A percentile compares a stretch with the other conserved stretches of the same genome.
Evolutionary conservation across 2,797 vertebrate genomes (phyloP).

Genomic region (Myoxocephalus aenaeus): DNA sequence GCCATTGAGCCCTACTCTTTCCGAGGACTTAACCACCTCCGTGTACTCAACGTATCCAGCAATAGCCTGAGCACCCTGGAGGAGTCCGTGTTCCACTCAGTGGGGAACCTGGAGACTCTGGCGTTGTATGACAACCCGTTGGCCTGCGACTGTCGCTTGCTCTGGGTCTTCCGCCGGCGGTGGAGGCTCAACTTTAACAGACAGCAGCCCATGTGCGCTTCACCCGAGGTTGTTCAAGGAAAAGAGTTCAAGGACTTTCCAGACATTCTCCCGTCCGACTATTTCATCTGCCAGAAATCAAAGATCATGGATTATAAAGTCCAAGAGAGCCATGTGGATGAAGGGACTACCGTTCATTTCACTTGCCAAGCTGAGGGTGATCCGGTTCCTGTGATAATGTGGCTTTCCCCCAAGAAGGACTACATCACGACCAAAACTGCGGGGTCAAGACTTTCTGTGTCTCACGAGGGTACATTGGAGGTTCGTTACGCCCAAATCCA

Average conservation of each 20-base stretch:
- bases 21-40: constrained; percentile 94
- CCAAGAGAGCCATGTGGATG: constrained; percentile 94
- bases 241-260: constrained; percentile 99
- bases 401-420: constrained; percentile 96
- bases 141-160: constrained; percentile 96
- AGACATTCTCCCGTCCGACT: constrained; percentile 89
- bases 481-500: constrained; percentile 98
- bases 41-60: constrained; percentile 94
- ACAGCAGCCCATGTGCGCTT: constrained; percentile 93
- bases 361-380: constrained; percentile 94
- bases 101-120: constrained; percentile 96
- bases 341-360: constrained; percentile 96
- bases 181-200: constrained; percentile 98
- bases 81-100: constrained; percentile 96
- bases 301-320: constrained; percentile 93
- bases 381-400: constrained; percentile 92
- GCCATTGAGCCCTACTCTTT: constrained; percentile 96
- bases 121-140: constrained; percentile 95
- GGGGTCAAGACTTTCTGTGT: constrained; percentile 92
- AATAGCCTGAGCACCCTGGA: constrained; percentile 95
- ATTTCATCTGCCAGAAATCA: constrained; percentile 95
- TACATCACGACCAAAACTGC: constrained; percentile 95
- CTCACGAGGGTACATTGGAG: constrained; percentile 93
- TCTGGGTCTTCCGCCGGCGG: constrained; percentile 98
- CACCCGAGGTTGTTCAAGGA: constrained; percentile 91